Evolutionary conservation across 2,113 vertebrate genomes (phyloP).

Genomic region (Sturnira hondurensis): DNA sequence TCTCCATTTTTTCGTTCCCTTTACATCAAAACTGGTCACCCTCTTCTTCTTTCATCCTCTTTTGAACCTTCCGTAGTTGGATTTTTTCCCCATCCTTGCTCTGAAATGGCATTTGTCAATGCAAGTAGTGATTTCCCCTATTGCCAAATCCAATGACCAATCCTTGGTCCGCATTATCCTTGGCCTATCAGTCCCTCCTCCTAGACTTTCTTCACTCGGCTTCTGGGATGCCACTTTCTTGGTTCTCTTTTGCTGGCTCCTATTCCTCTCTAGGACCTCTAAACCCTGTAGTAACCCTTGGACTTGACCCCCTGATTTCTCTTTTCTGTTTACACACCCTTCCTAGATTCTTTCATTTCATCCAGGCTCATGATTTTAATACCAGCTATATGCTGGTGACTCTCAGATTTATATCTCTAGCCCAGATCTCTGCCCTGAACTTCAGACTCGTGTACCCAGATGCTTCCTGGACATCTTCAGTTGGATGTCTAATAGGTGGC

Average conservation of each 20-base stretch:
- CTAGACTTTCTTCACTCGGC: not conserved
- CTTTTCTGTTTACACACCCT: not conserved
- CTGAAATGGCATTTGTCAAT: not conserved
- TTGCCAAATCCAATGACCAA: not conserved
- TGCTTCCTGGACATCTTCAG: not conserved
- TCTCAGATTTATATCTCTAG: not conserved
- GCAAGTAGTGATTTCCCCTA: not conserved
- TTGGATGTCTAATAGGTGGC: not conserved
- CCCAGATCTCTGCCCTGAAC: not conserved
- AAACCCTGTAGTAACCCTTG: not conserved
- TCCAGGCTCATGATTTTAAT: not conserved
- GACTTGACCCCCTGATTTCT: not conserved
- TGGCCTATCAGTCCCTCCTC: not conserved
- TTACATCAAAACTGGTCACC: not conserved
- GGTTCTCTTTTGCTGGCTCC: not conserved
- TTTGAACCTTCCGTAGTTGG: not conserved
- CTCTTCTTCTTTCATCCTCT: not conserved
- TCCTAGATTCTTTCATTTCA: not conserved
- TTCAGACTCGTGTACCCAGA: not conserved
- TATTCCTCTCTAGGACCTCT: not conserved
- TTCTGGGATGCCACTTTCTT: not conserved
- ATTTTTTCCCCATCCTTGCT: not conserved
- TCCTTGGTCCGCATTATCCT: not conserved
- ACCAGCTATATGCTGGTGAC: not conserved
- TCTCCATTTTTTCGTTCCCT: not conserved